Conservation (phyloP, 2,888 invertebrate species). For the Hypomecis atomaria region DNA sequence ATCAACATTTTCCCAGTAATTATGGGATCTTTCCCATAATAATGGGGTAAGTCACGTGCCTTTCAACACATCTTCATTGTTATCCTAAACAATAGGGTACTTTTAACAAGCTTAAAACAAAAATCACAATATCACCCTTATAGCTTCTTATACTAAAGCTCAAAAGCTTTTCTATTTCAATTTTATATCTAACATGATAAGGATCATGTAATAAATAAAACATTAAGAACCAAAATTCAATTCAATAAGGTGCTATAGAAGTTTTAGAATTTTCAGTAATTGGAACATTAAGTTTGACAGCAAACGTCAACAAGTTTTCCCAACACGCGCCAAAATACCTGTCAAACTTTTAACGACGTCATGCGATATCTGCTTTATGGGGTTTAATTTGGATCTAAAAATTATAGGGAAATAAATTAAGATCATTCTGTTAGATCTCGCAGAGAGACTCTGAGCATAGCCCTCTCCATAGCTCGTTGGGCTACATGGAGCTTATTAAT, state of each 20-base stretch:
- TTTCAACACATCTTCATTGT: slow-evolving; percentile 56
- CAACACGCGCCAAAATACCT: slow-evolving; percentile 61
- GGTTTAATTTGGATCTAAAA: too few relatives aligned
- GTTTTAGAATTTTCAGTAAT: neutral
- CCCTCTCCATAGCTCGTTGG: too few relatives aligned
- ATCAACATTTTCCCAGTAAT: slow-evolving; percentile 58
- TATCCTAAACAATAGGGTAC: slow-evolving; percentile 52
- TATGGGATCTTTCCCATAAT: slow-evolving; percentile 60
- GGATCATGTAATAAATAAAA: neutral
- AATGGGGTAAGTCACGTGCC: slow-evolving; percentile 67
- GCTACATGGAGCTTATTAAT: too few relatives aligned
- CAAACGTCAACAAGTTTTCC: slow-evolving; percentile 48
- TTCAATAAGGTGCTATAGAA: neutral
- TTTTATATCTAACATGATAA: neutral
- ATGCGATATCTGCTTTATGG: slow-evolving; percentile 53
- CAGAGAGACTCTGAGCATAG: too few relatives aligned
- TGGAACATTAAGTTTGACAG: slow-evolving; percentile 27
- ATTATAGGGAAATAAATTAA: too few relatives aligned
- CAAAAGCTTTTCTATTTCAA: neutral
- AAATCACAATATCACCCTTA: slow-evolving; percentile 1
- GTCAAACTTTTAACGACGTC: slow-evolving; percentile 64
- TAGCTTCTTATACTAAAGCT: neutral
- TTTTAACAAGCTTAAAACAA: slow-evolving; percentile 2
- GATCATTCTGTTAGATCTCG: too few relatives aligned
- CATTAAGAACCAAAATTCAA: neutral